phyloP scores from a whole-genome alignment of 2,797 vertebrate species.

The Catostomus latipinnis region DNA sequence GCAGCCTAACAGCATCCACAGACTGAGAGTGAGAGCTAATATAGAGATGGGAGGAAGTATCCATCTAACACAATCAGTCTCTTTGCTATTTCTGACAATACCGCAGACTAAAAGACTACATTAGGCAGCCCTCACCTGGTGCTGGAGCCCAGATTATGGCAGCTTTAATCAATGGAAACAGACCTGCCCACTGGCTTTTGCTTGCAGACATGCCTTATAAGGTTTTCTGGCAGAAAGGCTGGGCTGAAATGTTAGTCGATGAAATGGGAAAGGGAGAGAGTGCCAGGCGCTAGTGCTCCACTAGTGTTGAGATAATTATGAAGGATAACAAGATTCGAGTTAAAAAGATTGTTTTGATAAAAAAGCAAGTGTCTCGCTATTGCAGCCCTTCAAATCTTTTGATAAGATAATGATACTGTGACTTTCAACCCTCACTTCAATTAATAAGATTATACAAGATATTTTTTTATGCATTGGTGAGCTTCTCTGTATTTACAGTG shows the following conservation, averaged over 20 bases:
- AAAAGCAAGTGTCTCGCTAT: background rate
- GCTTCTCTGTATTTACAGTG: background rate
- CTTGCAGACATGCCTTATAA: constrained; percentile 42
- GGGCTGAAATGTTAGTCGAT: constrained; percentile 19
- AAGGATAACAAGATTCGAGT: constrained; percentile 37
- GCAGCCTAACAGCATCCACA: constrained; percentile 27
- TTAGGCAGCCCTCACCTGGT: constrained; percentile 35
- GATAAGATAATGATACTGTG: constrained; percentile 7
- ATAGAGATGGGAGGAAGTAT: constrained; percentile 34
- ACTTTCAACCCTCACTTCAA: background rate
- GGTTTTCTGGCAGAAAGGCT: constrained; percentile 28
- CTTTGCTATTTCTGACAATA: constrained; percentile 47
- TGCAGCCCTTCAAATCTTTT: background rate
- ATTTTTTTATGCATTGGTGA: background rate
- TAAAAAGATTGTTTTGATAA: constrained; percentile 31
- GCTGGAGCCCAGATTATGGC: constrained; percentile 21
- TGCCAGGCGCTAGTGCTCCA: background rate
- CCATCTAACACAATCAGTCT: constrained; percentile 47
- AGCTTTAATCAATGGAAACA: constrained; percentile 54
- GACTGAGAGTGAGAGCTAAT: constrained; percentile 17
- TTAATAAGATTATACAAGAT: background rate
- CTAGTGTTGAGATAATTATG: constrained; percentile 37
- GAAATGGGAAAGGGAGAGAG: constrained; percentile 42
- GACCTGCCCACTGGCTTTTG: constrained; percentile 44
- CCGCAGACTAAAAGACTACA: constrained; percentile 38